Conservation (phyloP, 1,140 invertebrate species). For the Portunus trituberculatus region DNA sequence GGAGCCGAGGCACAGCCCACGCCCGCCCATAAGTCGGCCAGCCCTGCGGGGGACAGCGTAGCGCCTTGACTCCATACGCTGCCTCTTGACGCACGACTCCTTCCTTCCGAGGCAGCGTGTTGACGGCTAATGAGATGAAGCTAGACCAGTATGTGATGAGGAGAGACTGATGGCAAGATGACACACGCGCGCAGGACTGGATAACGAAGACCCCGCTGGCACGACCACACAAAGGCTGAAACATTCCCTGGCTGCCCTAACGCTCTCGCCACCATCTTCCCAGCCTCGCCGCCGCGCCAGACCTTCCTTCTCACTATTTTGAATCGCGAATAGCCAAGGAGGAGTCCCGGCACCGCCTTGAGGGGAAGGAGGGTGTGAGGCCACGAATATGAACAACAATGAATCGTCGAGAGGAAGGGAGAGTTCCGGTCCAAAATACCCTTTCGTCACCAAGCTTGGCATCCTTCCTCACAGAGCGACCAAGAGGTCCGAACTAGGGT, state of each 20-base stretch:
- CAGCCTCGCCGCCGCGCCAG: constrained; percentile 28
- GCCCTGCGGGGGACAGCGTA: constrained; percentile 18
- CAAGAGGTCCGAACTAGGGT: neutral
- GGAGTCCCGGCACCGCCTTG: neutral
- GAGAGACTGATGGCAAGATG: neutral
- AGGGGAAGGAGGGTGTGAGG: neutral
- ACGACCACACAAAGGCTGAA: constrained; percentile 45
- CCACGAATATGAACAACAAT: constrained; percentile 25
- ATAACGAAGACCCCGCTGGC: constrained; percentile 7
- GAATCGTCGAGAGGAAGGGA: neutral
- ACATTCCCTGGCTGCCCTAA: constrained; percentile 56
- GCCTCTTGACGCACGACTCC: neutral
- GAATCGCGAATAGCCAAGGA: neutral
- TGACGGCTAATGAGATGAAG: neutral
- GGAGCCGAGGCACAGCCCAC: neutral
- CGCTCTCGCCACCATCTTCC: neutral
- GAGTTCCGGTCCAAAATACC: neutral
- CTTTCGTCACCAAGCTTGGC: neutral
- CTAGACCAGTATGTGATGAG: neutral
- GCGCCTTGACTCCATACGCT: neutral
- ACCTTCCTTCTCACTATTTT: neutral
- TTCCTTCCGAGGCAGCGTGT: neutral
- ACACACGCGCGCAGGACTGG: constrained; percentile 15
- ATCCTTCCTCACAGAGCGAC: neutral
- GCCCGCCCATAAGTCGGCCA: constrained; percentile 12